Evolutionary conservation across 2,113 vertebrate species (phyloP).

Genomic region (Fregata magnificens): DNA sequence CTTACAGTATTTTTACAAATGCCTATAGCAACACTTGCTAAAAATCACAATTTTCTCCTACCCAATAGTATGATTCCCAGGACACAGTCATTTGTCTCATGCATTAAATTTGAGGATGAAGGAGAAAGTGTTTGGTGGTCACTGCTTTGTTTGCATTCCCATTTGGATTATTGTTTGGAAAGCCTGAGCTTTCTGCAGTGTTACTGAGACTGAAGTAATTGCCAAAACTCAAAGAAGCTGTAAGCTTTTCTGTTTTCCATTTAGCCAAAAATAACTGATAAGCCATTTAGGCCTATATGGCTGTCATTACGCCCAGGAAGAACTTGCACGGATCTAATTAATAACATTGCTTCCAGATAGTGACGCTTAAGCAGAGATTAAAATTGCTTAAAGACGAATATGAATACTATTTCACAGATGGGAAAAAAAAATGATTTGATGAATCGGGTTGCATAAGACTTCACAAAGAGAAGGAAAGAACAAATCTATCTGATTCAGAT

Average conservation of each 20-base stretch:
- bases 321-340: constrained; percentile 5
- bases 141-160: constrained; percentile 48
- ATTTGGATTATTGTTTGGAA: constrained; percentile 54
- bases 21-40: not conserved
- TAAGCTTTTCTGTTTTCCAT: constrained; percentile 2
- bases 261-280: constrained; percentile 40
- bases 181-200: constrained; percentile 27
- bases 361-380: not conserved
- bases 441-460: not conserved
- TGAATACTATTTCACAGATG: not conserved
- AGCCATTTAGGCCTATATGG: constrained; percentile 4
- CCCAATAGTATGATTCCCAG: not conserved
- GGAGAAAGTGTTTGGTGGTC: not conserved
- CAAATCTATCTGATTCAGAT: not conserved
- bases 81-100: constrained; percentile 9
- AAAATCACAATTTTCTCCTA: not conserved
- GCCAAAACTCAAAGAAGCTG: constrained; percentile 46
- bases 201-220: constrained; percentile 53
- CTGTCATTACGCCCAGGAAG: not conserved
- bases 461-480: not conserved
- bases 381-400: not conserved
- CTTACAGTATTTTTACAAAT: not conserved
- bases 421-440: not conserved
- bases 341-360: not conserved
- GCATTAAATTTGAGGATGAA: not conserved